Base-by-base conservation (phyloP, 2,888 invertebrate genomes). In the Drosophila mulleri region DNA sequence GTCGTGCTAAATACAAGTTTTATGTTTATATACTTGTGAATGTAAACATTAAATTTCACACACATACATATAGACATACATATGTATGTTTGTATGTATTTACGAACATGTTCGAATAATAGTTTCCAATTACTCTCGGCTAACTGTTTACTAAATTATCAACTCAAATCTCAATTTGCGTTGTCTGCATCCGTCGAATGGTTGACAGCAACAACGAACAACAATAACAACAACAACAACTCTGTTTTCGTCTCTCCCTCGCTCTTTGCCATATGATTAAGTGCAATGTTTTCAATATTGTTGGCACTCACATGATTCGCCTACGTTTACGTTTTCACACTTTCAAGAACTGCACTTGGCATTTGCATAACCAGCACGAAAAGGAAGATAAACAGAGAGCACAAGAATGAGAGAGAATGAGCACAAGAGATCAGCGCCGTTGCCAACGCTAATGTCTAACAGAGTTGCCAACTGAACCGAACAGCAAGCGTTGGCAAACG, bases 351-450 rank as follows among this genome's bases (percentile, higher is more conserved):
- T 74, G 81, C 83, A 80, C 67, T 77, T 72, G 52, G 77, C 73
- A 85, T 88, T 83, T 83, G 83, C 88, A 85, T 83, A 88, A 83
- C 78, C 26, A 63, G 50, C 58, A 62, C 32, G 41, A 39, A 61
- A 70, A 20, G 37, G 32, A 61, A 57, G 37, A 67, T 64, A 67
- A 70, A 57, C 54, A 66, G 62, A 67, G 59, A 64, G 58, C n/a
- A 8, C 20, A 54, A 68, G 35, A 59, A 29, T 41, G 48, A 29
- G 60, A 61, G 39, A 37, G 37, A 57, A 16, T 20, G 18, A 29
- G 26, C 4, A 4, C 11, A 35, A 68, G 32, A 67, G 35, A 57
- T 16, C 16, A 52, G 12, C 39, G 44, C 50, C 58, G 39, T 29
- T 57, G 35, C 67, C 59, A 52, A 18, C 8, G 29, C 26, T 26